Percentiles rank a stretch among this genome's conserved stretches.
phyloP scores from a whole-genome alignment of 2,113 vertebrate species.

The Atrichornis clamosus region DNA sequence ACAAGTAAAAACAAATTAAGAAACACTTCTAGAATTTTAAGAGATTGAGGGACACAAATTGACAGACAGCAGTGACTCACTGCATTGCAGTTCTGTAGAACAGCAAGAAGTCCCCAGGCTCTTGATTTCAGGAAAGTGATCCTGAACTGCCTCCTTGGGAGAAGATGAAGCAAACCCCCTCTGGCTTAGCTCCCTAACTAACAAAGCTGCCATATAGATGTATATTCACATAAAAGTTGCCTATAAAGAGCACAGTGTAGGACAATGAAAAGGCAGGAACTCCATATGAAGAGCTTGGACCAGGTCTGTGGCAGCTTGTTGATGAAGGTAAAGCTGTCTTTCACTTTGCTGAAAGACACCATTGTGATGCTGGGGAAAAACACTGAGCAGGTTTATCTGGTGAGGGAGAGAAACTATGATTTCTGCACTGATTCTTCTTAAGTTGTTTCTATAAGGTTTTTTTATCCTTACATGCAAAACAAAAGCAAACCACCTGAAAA shows the following conservation, averaged over 20 bases:
- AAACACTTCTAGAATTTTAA: conserved; percentile 18
- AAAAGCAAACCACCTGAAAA: not conserved
- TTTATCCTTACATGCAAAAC: not conserved
- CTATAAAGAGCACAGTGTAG: not conserved
- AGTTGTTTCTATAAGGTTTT: not conserved
- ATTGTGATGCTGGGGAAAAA: not conserved
- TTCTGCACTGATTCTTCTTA: not conserved
- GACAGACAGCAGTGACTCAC: not conserved
- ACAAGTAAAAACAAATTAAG: conserved; percentile 54
- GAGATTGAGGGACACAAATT: not conserved
- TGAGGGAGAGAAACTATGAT: not conserved
- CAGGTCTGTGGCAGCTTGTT: not conserved
- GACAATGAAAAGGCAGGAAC: not conserved
- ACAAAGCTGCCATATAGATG: not conserved
- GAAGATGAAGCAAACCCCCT: not conserved
- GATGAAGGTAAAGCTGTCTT: not conserved
- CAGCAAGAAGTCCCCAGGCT: not conserved
- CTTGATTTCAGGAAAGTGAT: not conserved
- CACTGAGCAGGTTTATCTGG: not conserved
- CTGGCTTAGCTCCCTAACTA: not conserved
- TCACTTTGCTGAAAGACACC: not conserved
- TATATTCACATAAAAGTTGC: not conserved
- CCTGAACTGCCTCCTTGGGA: not conserved
- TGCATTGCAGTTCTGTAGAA: not conserved
- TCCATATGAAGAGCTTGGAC: not conserved